These are phyloP conservation scores for Sepioteuthis lessoniana DNA, from an alignment of 2,888 invertebrate species.

Conservation along the genomic window DNA sequence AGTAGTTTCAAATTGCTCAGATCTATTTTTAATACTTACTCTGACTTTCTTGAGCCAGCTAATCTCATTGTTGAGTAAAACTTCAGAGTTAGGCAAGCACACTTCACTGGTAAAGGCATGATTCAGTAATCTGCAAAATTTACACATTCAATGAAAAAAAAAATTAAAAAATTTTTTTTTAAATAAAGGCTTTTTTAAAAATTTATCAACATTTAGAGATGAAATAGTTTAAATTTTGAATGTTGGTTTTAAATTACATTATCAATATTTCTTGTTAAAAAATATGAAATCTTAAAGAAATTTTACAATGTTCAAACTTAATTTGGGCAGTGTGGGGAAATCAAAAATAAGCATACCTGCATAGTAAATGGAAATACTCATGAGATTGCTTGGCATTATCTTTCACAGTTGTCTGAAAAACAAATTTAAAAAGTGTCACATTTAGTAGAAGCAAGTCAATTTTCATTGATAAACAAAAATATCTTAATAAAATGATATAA, in stretches of 20 bases:
- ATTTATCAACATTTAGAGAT: no score
- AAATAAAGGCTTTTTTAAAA: no score
- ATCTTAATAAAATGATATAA: no score
- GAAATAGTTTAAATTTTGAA: no score
- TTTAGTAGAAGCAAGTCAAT: not conserved
- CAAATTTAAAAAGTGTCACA: conserved; percentile 41
- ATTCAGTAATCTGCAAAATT: conserved; percentile 79
- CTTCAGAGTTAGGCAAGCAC: conserved; percentile 82
- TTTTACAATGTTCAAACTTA: no score
- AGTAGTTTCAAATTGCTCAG: no score
- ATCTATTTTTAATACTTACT: conserved; percentile 71
- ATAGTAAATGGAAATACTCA: conserved; percentile 83
- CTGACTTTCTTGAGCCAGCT: conserved; percentile 83
- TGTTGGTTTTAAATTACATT: no score
- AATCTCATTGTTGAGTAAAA: conserved; percentile 84
- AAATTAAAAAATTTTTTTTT: not conserved
- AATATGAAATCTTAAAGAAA: no score
- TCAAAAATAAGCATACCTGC: conserved; percentile 64
- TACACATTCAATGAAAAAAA: not conserved
- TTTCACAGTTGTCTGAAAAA: conserved; percentile 80
- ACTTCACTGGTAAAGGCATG: conserved; percentile 82
- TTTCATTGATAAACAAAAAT: no score
- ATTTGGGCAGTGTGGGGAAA: not conserved
- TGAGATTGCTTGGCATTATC: conserved; percentile 84
- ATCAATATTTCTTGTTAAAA: no score